Evolutionary conservation across 1,140 invertebrate genomes (phyloP).

Genomic region (Thaumetopoea pityocampa): DNA sequence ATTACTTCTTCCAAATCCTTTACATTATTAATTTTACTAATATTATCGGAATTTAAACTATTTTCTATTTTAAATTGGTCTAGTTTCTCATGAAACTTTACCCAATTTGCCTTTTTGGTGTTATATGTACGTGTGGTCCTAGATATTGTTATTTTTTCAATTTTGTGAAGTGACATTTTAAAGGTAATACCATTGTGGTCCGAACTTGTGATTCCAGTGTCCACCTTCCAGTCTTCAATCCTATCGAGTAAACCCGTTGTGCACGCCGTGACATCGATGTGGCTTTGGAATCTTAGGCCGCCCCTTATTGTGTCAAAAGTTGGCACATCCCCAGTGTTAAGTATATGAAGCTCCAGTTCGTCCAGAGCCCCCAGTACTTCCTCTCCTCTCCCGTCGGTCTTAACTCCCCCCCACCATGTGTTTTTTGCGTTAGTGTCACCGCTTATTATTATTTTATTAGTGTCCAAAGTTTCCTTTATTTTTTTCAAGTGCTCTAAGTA

Average conservation of each 20-base stretch:
- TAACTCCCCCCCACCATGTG: too few relatives aligned
- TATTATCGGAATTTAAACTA: constrained; percentile 2
- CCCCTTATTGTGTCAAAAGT: background rate
- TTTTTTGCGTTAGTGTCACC: too few relatives aligned
- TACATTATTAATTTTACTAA: constrained; percentile 3
- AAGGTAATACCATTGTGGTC: background rate
- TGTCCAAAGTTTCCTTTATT: too few relatives aligned
- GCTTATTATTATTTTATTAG: constrained; percentile 1
- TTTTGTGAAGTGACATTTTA: too few relatives aligned
- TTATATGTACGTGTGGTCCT: constrained; percentile 12
- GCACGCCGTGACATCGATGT: too few relatives aligned
- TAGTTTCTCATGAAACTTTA: constrained; percentile 5
- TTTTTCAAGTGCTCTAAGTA: too few relatives aligned
- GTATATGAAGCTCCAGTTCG: constrained; percentile 5
- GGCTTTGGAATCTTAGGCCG: background rate
- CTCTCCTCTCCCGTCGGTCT: constrained; percentile 7
- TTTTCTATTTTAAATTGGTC: too few relatives aligned
- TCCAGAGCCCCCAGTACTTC: background rate
- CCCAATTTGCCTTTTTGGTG: constrained; percentile 17
- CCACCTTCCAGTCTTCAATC: too few relatives aligned
- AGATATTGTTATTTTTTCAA: background rate
- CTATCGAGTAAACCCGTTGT: too few relatives aligned
- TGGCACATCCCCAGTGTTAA: background rate
- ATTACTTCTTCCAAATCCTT: background rate
- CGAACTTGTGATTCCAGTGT: background rate